Evolutionary conservation across 2,113 vertebrate genomes (phyloP), one percentile per base, ranked within the genome.

Genomic region (Ictidomys tridecemlineatus): DNA sequence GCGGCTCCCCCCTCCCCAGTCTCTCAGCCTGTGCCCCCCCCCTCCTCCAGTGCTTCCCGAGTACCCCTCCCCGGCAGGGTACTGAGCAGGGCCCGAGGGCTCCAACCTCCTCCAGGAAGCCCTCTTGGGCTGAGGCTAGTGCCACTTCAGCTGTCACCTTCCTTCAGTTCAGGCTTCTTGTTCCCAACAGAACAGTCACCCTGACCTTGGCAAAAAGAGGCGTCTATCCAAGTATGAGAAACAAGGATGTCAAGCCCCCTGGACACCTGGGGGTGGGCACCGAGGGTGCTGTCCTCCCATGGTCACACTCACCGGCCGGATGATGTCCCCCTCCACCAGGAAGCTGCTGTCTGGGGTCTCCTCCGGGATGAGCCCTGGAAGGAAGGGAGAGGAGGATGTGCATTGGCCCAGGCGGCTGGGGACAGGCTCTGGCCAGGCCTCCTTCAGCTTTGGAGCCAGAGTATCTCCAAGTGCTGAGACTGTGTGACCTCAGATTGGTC

Each of bases 291-390:
- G 1, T 51, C 14, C 16, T 0, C 1, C 1, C 3, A 18, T 3
- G 3, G n/a, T 6, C 63, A 34, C 34, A 9, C 97, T 97, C 92
- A 98, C 98, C 1, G 89, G 76, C 69, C 87, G 93, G 61, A 98
- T 80, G 72, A 98, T 98, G 61, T 98, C 98, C 0, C 98, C 98
- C 72, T 98, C 98, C 0, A 97, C 37, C 37, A 98, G 94, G 58
- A 97, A 98, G 78, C 97, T 97, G 86, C 85, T 97, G 7, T 97
- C 96, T 28, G 98, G 97, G 8, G 78, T 88, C 69, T 97, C 96
- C 73, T 96, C 91, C 0, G 97, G 96, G n/a, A 98, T 97, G 32
- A 98, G 84, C 1, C 78, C 98, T 98, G 53, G 69, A 45, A 67
- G 37, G 28, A 78, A 94, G 32, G 37, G 42, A 63, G n/a, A 53